A percentile compares a stretch with the other conserved stretches of the same genome.
These are phyloP conservation scores for Drosophila arawakana DNA, from an alignment of 1,140 invertebrate species.

Conservation along the genomic window DNA sequence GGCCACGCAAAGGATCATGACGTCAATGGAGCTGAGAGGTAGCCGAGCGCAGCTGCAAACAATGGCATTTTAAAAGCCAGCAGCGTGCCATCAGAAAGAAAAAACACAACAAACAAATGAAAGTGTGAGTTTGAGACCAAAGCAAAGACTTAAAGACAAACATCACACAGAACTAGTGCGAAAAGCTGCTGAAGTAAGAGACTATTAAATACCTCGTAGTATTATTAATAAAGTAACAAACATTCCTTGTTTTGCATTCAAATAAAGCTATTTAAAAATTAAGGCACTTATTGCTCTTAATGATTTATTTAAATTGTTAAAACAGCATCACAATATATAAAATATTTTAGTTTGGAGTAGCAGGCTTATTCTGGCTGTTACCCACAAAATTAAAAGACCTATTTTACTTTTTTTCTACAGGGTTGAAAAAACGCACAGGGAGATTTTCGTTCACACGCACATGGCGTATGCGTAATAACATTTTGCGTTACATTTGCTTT, in stretches of 20 bases:
- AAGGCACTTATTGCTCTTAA: too few relatives aligned
- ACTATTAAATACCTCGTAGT: too few relatives aligned
- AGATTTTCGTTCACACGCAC: constrained; percentile 37
- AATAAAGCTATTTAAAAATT: too few relatives aligned
- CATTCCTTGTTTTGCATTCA: too few relatives aligned
- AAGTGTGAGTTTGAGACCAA: neutral
- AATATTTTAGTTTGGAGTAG: too few relatives aligned
- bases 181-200: too few relatives aligned
- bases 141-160: constrained; percentile 58
- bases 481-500: constrained; percentile 83
- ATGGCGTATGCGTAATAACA: constrained; percentile 80
- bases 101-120: constrained; percentile 21
- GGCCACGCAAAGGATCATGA: constrained; percentile 27
- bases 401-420: too few relatives aligned
- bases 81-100: constrained; percentile 31
- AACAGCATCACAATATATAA: too few relatives aligned
- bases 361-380: too few relatives aligned
- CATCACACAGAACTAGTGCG: constrained; percentile 20
- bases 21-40: constrained; percentile 57
- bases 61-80: constrained; percentile 78
- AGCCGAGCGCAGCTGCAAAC: constrained; percentile 75
- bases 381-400: too few relatives aligned
- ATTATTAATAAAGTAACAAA: too few relatives aligned
- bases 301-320: too few relatives aligned
- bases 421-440: constrained; percentile 3